These are phyloP conservation scores for Anhinga rufa DNA, from an alignment of 2,113 vertebrate genomes.

Conservation along the genomic window DNA sequence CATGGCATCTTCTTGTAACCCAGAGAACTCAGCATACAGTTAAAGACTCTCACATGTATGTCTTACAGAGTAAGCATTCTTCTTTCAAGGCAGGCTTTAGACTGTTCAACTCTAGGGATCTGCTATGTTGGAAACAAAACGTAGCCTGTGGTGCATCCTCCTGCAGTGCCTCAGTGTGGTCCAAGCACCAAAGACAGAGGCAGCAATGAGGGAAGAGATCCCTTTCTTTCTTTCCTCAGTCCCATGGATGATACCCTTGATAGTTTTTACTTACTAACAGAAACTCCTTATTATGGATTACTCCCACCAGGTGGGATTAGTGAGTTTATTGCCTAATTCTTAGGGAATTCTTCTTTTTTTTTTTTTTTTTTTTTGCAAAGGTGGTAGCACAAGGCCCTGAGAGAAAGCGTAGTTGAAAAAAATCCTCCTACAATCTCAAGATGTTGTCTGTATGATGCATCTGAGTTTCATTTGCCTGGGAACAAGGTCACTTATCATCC, in stretches of 20 bases:
- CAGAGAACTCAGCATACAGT: not conserved
- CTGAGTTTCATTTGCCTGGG: not conserved
- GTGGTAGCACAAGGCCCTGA: not conserved
- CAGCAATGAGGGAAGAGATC: not conserved
- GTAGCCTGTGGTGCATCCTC: not conserved
- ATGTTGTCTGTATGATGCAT: not conserved
- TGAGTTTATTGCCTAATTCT: not conserved
- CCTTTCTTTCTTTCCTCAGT: not conserved
- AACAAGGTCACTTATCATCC: conserved; percentile 34
- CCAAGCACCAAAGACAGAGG: not conserved
- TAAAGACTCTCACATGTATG: not conserved
- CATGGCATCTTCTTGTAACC: not conserved
- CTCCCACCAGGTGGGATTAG: not conserved
- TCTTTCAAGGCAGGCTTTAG: not conserved
- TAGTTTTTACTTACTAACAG: not conserved
- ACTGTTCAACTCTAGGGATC: not conserved
- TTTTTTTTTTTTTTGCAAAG: not conserved
- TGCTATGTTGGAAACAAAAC: not conserved
- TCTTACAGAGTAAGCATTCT: not conserved
- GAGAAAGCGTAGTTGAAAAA: not conserved
- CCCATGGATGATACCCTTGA: not conserved
- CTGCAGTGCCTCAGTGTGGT: not conserved
- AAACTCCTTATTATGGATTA: not conserved
- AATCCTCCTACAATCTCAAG: not conserved
- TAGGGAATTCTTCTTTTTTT: not conserved